These are phyloP conservation scores for Catocala nupta DNA, from an alignment of 2,888 invertebrate genomes.

Conservation along the genomic window DNA sequence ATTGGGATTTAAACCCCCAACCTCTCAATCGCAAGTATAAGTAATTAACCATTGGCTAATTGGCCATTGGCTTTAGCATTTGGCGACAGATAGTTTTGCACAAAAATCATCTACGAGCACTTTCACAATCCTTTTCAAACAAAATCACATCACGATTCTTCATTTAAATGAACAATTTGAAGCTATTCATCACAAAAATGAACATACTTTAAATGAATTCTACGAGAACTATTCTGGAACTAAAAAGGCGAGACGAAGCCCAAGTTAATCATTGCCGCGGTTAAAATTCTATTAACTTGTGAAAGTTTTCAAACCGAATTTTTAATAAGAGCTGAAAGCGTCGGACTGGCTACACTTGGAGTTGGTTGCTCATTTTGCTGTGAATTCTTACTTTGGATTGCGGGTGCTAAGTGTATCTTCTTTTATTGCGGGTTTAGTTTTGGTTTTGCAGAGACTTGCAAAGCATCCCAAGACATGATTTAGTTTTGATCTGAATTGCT, in stretches of 20 bases:
- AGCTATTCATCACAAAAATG: constrained; percentile 40
- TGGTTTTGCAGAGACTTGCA: no score
- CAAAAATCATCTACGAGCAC: no score
- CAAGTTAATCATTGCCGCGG: constrained; percentile 71
- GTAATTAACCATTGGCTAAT: no score
- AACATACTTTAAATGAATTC: constrained; percentile 48
- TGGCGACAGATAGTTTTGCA: no score
- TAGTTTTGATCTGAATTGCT: no score
- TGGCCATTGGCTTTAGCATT: no score
- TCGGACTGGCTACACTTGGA: constrained; percentile 53
- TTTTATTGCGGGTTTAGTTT: no score
- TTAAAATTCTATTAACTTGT: constrained; percentile 77
- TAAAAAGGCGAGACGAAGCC: constrained; percentile 47
- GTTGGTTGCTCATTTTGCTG: constrained; percentile 61
- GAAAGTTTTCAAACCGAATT: constrained; percentile 72
- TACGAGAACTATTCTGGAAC: constrained; percentile 47
- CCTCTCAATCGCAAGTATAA: no score
- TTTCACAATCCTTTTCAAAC: no score
- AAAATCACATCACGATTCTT: constrained; percentile 13
- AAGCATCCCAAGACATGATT: no score
- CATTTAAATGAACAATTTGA: constrained; percentile 39
- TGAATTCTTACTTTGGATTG: constrained; percentile 40
- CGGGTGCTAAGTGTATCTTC: background rate
- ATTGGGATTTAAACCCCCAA: no score
- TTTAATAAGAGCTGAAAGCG: constrained; percentile 74